phyloP scores from a whole-genome alignment of 2,113 vertebrate genomes.

The Xiphophorus couchianus region DNA sequence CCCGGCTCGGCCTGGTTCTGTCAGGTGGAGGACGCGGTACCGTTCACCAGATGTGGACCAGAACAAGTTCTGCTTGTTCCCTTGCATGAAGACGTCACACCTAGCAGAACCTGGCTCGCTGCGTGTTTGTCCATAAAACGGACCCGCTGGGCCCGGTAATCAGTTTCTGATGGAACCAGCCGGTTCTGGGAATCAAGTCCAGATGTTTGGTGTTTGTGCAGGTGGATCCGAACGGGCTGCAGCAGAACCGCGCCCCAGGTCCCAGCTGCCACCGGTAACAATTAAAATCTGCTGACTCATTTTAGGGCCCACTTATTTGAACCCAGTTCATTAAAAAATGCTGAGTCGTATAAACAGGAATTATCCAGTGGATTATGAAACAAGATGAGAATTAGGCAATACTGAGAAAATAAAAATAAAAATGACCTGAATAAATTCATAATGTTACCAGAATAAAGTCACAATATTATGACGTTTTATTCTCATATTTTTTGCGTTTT shows the following conservation, averaged over 20 bases:
- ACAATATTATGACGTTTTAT: too few species aligned
- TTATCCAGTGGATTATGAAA: too few species aligned
- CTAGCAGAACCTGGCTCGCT: not conserved
- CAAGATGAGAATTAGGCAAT: too few species aligned
- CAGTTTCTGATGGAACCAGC: not conserved
- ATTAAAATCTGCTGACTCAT: too few species aligned
- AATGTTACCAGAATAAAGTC: too few species aligned
- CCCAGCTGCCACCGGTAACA: conserved; percentile 43
- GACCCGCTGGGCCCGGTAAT: not conserved
- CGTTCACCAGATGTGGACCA: not conserved
- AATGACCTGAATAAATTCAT: too few species aligned
- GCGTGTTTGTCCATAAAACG: not conserved
- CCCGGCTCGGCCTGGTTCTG: not conserved
- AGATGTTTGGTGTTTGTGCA: conserved; percentile 20
- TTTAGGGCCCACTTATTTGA: too few species aligned
- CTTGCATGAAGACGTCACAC: too few species aligned
- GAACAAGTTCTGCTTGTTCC: not conserved
- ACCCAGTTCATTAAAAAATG: too few species aligned
- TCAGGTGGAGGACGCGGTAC: not conserved
- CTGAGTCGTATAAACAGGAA: too few species aligned
- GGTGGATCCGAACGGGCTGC: conserved; percentile 5
- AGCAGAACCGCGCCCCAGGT: conserved; percentile 1
- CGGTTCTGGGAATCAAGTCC: not conserved
- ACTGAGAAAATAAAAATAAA: too few species aligned
- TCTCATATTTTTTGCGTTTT: too few species aligned